Percentiles rank a stretch among this genome's conserved stretches.
Evolutionary conservation across 2,888 invertebrate species (phyloP).

Genomic region (Acrobeloides nanus): DNA sequence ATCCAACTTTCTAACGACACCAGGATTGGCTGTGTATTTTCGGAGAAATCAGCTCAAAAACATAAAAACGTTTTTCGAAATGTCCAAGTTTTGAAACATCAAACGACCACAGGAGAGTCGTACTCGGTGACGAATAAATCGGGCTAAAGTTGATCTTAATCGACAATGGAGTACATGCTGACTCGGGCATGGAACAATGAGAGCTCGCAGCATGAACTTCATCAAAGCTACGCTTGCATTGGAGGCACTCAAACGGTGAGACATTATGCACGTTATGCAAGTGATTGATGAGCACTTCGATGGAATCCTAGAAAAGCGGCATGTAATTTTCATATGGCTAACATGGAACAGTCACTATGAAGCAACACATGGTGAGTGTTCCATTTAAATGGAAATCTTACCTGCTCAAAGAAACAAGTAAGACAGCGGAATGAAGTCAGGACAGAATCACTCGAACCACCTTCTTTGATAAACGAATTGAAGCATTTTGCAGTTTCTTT

Average conservation of each 20-base stretch:
- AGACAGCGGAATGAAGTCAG: constrained; percentile 26
- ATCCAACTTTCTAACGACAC: too few species aligned
- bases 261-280: constrained; percentile 30
- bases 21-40: too few species aligned
- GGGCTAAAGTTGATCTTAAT: constrained; percentile 25
- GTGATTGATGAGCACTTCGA: constrained; percentile 33
- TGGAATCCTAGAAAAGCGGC: constrained; percentile 34
- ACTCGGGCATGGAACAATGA: constrained; percentile 22
- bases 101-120: background rate
- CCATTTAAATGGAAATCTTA: constrained; percentile 1
- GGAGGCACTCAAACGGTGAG: constrained; percentile 37
- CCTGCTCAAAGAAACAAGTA: constrained; percentile 31
- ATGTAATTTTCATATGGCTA: too few species aligned
- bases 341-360: too few species aligned
- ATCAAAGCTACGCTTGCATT: constrained; percentile 32
- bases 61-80: background rate
- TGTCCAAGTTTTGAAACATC: too few species aligned
- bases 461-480: too few species aligned
- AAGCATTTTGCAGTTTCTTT: background rate
- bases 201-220: constrained; percentile 29
- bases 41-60: constrained; percentile 1
- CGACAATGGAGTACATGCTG: constrained; percentile 16
- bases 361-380: constrained; percentile 1
- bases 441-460: too few species aligned
- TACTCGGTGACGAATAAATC: background rate